Evolutionary conservation across 2,113 vertebrate species (phyloP).

Genomic region (Eretmochelys imbricata): DNA sequence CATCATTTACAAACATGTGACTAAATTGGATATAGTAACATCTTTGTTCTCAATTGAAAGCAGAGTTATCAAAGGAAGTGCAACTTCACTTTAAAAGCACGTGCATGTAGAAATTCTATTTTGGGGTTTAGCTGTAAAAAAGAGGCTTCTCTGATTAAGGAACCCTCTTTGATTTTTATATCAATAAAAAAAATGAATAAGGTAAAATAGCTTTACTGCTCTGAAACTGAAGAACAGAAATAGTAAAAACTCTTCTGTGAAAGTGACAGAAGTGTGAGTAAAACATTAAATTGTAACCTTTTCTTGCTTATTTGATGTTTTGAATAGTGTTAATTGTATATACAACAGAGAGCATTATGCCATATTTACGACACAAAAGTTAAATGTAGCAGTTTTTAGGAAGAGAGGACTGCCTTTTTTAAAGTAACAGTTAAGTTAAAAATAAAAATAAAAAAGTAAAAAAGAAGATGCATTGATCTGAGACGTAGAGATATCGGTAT

Average conservation of each 20-base stretch:
- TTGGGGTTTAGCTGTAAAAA: background rate
- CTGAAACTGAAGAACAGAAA: background rate
- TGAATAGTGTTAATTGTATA: background rate
- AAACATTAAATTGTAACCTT: background rate
- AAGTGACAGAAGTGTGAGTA: background rate
- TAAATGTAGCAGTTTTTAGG: background rate
- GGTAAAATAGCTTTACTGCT: background rate
- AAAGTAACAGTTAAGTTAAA: background rate
- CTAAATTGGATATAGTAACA: slow-evolving; percentile 47
- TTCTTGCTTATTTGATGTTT: background rate
- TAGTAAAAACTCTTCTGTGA: background rate
- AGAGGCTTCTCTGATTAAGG: background rate
- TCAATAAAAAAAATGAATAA: background rate
- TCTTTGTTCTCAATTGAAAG: slow-evolving; percentile 64
- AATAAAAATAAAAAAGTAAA: background rate
- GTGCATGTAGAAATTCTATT: background rate
- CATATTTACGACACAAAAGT: background rate
- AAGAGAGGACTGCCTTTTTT: background rate
- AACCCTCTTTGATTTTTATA: background rate
- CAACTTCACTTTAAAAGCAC: slow-evolving; percentile 15
- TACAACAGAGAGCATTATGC: background rate
- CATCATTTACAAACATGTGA: slow-evolving; percentile 65
- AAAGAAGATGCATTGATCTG: background rate
- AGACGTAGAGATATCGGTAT: background rate
- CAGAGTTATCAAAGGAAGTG: slow-evolving; percentile 45